Evolutionary conservation across 2,797 vertebrate species (phyloP), one percentile per base, ranked within the genome.

Genomic region (Cynodonichthys magdalenae): DNA sequence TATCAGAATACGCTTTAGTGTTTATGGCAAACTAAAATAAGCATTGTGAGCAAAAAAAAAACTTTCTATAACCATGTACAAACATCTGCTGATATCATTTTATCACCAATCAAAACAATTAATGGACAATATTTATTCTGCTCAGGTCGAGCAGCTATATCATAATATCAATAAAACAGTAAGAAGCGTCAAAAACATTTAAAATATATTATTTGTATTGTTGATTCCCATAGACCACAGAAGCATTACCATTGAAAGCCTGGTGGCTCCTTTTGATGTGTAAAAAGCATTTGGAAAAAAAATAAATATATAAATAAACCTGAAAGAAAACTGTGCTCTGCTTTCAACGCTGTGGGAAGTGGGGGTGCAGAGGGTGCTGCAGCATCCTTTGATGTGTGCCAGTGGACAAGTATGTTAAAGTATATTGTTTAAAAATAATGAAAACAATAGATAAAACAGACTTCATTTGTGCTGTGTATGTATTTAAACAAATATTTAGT

Each of bases 81-180:
- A 90, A 92, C 83, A 91, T 86, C 85, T 82, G 82, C 84, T 86
- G 90, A 90, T 91, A 90, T 91, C 90, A 79, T 88, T 24, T 91
- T 89, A 83, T 89, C 83, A 92, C 87, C 90, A 77, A 78, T 89
- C 85, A 90, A 91, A 92, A 86, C 86, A 86, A 82, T 78, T 91
- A 89, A 85, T 66, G 71, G 81, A 90, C 90, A 91, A 91, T 93
- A 89, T 87, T 89, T 77, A 88, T 88, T 74, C 84, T 90, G 92
- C 88, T 92, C 86, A 88, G 18, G 57, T 48, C 34, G 87, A 91
- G 83, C 89, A 86, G 87, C 69, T 87, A 84, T 89, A 89, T 85
- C 74, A 80, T 89, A 93, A 92, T 90, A 92, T 90, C 84, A 63
- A 93, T 92, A 90, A 90, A 92, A 90, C 90, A 85, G 87, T 85